phyloP scores from a whole-genome alignment of 2,113 vertebrate genomes.

The Cervus canadensis region DNA sequence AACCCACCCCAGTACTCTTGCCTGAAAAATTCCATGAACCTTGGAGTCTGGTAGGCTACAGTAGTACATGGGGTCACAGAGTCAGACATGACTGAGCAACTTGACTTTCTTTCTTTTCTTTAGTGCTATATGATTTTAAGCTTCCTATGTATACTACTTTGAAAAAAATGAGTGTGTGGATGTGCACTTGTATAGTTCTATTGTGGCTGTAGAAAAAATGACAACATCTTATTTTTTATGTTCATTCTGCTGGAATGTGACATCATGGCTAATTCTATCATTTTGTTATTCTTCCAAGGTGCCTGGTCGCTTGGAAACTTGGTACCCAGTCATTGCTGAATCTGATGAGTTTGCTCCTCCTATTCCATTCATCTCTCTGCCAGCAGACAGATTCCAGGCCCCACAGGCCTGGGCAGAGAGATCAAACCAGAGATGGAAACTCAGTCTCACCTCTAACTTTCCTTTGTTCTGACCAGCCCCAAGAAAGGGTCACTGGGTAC shows the following conservation, averaged over 20 bases:
- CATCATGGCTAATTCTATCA: neutral
- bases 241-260: neutral
- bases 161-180: neutral
- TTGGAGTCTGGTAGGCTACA: neutral
- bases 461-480: neutral
- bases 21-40: neutral
- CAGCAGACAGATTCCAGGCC: neutral
- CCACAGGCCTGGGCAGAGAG: neutral
- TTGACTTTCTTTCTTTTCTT: neutral
- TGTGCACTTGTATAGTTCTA: neutral
- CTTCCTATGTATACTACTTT: neutral
- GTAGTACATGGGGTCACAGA: neutral
- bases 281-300: neutral
- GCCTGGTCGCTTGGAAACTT: neutral
- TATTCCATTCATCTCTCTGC: neutral
- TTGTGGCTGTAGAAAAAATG: neutral
- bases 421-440: neutral
- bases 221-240: neutral
- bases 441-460: neutral
- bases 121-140: neutral
- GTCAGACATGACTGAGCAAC: neutral
- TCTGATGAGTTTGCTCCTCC: neutral
- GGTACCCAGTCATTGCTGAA: neutral
- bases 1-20: neutral
- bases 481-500: neutral